Percentiles rank a stretch among this genome's conserved stretches.
Conservation (phyloP, 1,140 invertebrate genomes). For the Phthorimaea operculella region DNA sequence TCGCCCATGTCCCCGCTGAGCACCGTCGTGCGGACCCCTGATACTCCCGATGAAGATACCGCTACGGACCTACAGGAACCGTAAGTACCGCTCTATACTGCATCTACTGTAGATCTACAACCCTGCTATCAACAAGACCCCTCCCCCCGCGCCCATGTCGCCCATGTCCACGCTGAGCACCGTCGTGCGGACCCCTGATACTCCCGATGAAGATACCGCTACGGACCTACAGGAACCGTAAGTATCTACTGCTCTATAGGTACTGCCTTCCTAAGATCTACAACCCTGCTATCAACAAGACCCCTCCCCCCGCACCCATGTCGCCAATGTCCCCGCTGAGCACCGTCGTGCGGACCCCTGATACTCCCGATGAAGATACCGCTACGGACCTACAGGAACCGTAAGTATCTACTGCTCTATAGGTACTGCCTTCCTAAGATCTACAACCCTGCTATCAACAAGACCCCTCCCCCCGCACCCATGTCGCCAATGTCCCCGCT, state of each 20-base stretch:
- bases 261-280: constrained; percentile 84
- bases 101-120: constrained; percentile 92
- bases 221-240: no score
- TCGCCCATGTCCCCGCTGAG: constrained; percentile 71
- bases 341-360: background rate
- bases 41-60: background rate
- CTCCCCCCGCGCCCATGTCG: constrained; percentile 74
- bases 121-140: constrained; percentile 81
- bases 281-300: constrained; percentile 86
- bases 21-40: background rate
- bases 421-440: constrained; percentile 82
- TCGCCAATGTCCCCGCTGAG: constrained; percentile 68
- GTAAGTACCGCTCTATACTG: no score
- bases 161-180: constrained; percentile 60
- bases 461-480: constrained; percentile 72
- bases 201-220: background rate
- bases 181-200: background rate
- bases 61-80: no score
- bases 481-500: constrained; percentile 72
- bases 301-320: constrained; percentile 73
- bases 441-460: constrained; percentile 89
- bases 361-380: background rate
- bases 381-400: no score
- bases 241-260: no score
- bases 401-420: no score